phyloP scores from a whole-genome alignment of 1,140 invertebrate genomes.

The Pseudobourletiella spinata region DNA sequence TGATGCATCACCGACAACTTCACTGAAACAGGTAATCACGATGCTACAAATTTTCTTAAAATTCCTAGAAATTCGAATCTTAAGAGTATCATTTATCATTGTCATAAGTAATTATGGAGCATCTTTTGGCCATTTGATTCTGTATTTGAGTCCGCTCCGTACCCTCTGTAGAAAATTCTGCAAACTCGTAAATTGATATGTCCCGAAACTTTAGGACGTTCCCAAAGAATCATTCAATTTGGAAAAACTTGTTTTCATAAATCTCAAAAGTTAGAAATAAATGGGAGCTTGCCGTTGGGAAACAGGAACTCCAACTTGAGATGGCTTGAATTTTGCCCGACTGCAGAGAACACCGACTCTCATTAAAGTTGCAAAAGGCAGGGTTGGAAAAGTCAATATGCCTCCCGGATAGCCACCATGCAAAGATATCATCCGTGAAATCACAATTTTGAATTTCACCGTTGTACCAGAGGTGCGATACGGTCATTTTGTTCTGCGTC shows the following conservation, averaged over 20 bases:
- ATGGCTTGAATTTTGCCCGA: constrained; percentile 55
- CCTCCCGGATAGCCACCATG: constrained; percentile 54
- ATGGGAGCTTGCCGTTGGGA: not conserved
- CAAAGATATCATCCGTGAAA: constrained; percentile 52
- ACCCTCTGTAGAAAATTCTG: no score
- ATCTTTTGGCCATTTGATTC: no score
- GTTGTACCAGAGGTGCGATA: constrained; percentile 62
- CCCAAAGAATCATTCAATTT: not conserved
- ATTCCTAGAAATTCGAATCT: no score
- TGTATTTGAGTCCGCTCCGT: no score
- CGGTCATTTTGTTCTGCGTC: constrained; percentile 69
- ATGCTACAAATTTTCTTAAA: constrained; percentile 36
- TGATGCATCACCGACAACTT: constrained; percentile 68
- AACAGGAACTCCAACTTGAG: not conserved
- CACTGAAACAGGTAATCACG: constrained; percentile 50
- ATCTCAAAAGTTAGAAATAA: not conserved
- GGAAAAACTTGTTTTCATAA: not conserved
- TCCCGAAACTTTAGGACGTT: no score
- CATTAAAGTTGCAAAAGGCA: constrained; percentile 51
- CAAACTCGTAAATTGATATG: no score
- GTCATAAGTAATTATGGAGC: no score
- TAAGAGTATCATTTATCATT: no score
- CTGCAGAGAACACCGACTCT: constrained; percentile 63
- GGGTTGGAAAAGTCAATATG: constrained; percentile 49
- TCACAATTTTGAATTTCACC: constrained; percentile 49